A percentile compares a stretch with the other conserved stretches of the same genome.
phyloP scores from a whole-genome alignment of 2,113 vertebrate species.

The Lampris megalopsis region DNA sequence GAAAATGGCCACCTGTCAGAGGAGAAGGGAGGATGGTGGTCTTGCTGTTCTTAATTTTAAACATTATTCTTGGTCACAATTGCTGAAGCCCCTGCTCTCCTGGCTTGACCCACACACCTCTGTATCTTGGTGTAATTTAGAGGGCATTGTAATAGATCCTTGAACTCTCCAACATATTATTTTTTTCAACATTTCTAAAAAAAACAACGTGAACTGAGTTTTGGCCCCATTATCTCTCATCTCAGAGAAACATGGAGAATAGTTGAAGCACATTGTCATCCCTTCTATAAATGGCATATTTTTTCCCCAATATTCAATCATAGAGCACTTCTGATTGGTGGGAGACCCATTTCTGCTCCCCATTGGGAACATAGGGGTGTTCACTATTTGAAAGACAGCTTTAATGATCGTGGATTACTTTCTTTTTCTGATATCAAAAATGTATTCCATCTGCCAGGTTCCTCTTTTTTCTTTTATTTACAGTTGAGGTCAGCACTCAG shows the following conservation, averaged over 20 bases:
- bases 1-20: background rate
- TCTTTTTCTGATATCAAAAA: constrained; percentile 2
- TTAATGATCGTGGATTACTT: background rate
- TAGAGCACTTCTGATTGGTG: background rate
- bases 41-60: constrained; percentile 1
- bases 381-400: background rate
- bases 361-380: constrained; percentile 1
- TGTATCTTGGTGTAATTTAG: constrained; percentile 10
- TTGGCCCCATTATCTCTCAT: constrained; percentile 7
- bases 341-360: constrained; percentile 10
- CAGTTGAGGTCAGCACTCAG: constrained; percentile 5
- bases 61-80: background rate
- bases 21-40: background rate
- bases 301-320: constrained; percentile 9
- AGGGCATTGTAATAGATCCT: background rate
- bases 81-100: background rate
- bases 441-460: constrained; percentile 4
- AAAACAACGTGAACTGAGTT: constrained; percentile 1
- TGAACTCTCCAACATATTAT: constrained; percentile 3
- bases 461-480: constrained; percentile 1
- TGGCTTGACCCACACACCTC: constrained; percentile 2
- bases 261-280: constrained; percentile 1
- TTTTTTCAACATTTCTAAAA: constrained; percentile 12
- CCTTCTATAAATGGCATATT: constrained; percentile 1
- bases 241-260: background rate